Percentiles rank a stretch among this genome's conserved stretches.
Evolutionary conservation across 2,113 vertebrate species (phyloP).

Genomic region (Hippocampus abdominalis): DNA sequence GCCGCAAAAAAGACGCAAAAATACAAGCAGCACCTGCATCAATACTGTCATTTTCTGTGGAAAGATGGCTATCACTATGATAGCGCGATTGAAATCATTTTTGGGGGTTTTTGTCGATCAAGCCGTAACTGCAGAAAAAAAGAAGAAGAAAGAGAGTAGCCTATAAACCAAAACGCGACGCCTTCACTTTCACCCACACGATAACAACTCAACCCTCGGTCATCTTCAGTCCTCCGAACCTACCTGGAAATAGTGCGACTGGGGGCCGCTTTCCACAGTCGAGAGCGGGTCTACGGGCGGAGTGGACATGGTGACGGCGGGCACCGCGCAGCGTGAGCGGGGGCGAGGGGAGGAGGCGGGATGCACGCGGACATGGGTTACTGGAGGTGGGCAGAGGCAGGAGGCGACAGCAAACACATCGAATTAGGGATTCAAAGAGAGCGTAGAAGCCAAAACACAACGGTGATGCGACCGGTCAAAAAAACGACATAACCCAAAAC

Average conservation of each 20-base stretch:
- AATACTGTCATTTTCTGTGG: conserved; percentile 2
- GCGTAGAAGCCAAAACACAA: conserved; percentile 3
- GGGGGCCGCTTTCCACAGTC: conserved; percentile 70
- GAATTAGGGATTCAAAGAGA: conserved; percentile 19
- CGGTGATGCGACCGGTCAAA: neutral
- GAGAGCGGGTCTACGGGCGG: conserved; percentile 74
- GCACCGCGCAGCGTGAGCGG: conserved; percentile 64
- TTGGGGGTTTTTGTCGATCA: neutral
- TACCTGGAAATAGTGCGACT: conserved; percentile 79
- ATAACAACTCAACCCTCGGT: conserved; percentile 1
- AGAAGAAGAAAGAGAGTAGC: conserved; percentile 1
- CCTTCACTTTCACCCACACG: conserved; percentile 59
- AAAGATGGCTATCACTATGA: neutral
- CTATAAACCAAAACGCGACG: conserved; percentile 46
- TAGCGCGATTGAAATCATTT: neutral
- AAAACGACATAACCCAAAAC: neutral
- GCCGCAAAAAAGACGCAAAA: conserved; percentile 20
- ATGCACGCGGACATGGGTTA: conserved; percentile 62
- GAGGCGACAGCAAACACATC: conserved; percentile 54
- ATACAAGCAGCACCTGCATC: conserved; percentile 9
- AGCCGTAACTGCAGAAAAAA: conserved; percentile 51
- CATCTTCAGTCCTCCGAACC: conserved; percentile 23
- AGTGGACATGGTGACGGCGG: conserved; percentile 80
- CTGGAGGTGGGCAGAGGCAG: conserved; percentile 40
- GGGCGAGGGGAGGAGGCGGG: conserved; percentile 65